Base-by-base conservation (phyloP, 2,888 invertebrate species). In the Labia minor region DNA sequence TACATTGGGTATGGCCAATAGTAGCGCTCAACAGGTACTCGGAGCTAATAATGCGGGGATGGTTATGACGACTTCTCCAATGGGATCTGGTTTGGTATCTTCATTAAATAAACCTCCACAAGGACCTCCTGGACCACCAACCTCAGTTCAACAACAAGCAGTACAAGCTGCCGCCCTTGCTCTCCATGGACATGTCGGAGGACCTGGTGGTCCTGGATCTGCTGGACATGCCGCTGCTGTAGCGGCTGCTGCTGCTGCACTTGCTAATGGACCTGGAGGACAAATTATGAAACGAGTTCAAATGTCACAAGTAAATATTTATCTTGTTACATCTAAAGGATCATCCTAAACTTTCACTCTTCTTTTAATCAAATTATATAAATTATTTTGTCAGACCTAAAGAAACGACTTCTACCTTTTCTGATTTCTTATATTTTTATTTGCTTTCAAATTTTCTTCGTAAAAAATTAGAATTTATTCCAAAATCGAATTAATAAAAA, bases 151-250 rank as follows among this genome's bases (percentile, higher is more conserved):
- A 37, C 65, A 61, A 66, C 66, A 61, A 63, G 65, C 63, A 62
- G 64, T 65, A 67, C 66, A 67, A 63, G 67, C 66, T 62, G 64
- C 68, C 19, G 65, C 68, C 18, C 66, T 65, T 62, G 37, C 64
- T 16, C 67, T 66, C 37, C 63, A 62, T 21, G 63, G 63, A 37
- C 67, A 64, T 37, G 63, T 61, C 21, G 33, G 65, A 33, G 62
- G 66, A 19, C 61, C 49, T 21, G 67, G 65, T 19, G 64, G 61
- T 26, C 64, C 62, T 64, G 37, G 65, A 37, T 62, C 70, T 65
- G 49, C 49, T 14, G 61, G 70, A 70, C 62, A 68, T 67, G 66
- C 70, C 67, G 20, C 72, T 65, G 26, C 72, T 70, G 66, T 69
- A 69, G 65, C 71, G 66, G 8, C 70, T 37, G 66, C 37, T 26